These are phyloP conservation scores for Patella vulgata DNA, from an alignment of 1,140 invertebrate species.

Conservation along the genomic window DNA sequence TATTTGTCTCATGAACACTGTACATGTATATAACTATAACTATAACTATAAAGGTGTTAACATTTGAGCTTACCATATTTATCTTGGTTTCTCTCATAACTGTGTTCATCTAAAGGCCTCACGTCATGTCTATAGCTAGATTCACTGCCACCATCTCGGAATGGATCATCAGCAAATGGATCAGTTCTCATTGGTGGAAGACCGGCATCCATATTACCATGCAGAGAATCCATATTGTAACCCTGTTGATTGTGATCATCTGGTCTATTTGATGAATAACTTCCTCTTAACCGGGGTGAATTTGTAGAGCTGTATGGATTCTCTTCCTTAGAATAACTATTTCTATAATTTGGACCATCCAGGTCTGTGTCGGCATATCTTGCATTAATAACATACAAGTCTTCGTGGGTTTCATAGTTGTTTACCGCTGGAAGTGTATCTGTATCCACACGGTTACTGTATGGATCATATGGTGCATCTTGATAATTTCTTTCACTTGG, in stretches of 20 bases:
- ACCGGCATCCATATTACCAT: slow-evolving; percentile 45
- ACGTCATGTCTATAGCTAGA: slow-evolving; percentile 16
- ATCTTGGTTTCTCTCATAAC: too few species aligned
- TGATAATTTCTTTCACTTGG: slow-evolving; percentile 20
- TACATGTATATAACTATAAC: too few species aligned
- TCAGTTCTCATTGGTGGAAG: slow-evolving; percentile 52
- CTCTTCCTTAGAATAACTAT: too few species aligned
- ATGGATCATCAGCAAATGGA: slow-evolving; percentile 61
- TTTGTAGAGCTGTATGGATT: too few species aligned
- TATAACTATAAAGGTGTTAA: too few species aligned
- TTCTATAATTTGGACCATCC: not conserved
- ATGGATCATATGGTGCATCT: slow-evolving; percentile 7
- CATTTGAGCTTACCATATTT: too few species aligned
- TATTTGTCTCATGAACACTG: too few species aligned
- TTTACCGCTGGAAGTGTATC: slow-evolving; percentile 2
- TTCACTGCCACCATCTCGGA: slow-evolving; percentile 38
- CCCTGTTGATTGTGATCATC: too few species aligned
- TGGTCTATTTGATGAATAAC: too few species aligned
- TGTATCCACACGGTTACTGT: slow-evolving; percentile 15
- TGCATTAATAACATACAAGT: not conserved
- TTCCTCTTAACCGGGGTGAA: too few species aligned
- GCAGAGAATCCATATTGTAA: slow-evolving; percentile 55
- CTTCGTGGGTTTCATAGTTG: slow-evolving; percentile 10
- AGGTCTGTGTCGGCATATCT: not conserved
- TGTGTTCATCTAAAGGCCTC: slow-evolving; percentile 26